These are phyloP conservation scores for human (Homo sapiens) DNA, from an alignment of 2,113 vertebrate species.

Conservation along the genomic window GRCh38 chr4:65546001-65546500, in stretches of 20 bases:
- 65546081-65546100: not conserved
- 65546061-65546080: not conserved
- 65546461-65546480: not conserved
- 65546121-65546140: not conserved
- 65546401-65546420: not conserved
- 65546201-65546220: accelerated
- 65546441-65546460: not conserved
- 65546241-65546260: not conserved
- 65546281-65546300: not conserved
- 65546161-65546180: not conserved
- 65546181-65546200: not conserved
- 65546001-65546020: not conserved
- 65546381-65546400: not conserved
- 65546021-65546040: not conserved
- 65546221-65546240: not conserved
- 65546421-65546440: not conserved
- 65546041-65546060: not conserved
- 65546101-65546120: not conserved
- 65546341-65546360: not conserved
- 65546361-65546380: not conserved
- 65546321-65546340: not conserved
- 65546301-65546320: not conserved
- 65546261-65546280: not conserved
- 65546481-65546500: not conserved
- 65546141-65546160: not conserved